Evolutionary conservation across 2,113 vertebrate genomes (phyloP).

Genomic region (Psilopsiagon aymara): DNA sequence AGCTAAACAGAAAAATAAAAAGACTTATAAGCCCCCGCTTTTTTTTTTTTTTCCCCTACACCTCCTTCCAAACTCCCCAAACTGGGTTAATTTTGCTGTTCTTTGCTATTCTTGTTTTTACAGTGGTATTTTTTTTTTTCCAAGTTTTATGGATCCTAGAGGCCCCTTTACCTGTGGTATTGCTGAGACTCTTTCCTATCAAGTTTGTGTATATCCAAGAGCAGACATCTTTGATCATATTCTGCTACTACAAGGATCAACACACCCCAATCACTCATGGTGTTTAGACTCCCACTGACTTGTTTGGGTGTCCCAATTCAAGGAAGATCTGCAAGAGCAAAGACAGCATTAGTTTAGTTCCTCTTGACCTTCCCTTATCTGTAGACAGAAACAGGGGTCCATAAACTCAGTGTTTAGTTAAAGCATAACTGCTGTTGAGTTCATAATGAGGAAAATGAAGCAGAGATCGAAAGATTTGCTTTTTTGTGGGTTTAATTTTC

Average conservation of each 20-base stretch:
- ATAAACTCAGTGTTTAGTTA: slow-evolving; percentile 59
- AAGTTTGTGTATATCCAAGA: neutral
- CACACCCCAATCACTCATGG: neutral
- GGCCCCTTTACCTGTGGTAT: neutral
- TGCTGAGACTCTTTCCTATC: neutral
- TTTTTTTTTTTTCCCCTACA: neutral
- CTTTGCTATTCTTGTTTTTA: neutral
- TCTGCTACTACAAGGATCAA: neutral
- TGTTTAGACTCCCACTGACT: slow-evolving; percentile 10
- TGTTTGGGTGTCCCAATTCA: slow-evolving; percentile 19
- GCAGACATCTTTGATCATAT: neutral
- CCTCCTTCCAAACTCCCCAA: neutral
- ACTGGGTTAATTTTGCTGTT: neutral
- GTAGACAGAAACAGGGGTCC: slow-evolving; percentile 36
- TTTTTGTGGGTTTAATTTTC: slow-evolving; percentile 17
- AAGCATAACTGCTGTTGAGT: slow-evolving; percentile 40
- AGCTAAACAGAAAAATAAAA: neutral
- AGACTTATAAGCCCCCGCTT: neutral
- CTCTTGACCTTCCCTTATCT: slow-evolving; percentile 60
- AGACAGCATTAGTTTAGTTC: slow-evolving; percentile 11
- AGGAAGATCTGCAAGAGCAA: slow-evolving; percentile 29
- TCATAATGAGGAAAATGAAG: slow-evolving; percentile 57
- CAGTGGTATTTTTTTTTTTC: neutral
- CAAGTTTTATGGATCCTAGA: neutral
- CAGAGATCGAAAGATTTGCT: slow-evolving; percentile 37